phyloP scores from a whole-genome alignment of 1,140 invertebrate genomes.

The Aphelenchoides besseyi region DNA sequence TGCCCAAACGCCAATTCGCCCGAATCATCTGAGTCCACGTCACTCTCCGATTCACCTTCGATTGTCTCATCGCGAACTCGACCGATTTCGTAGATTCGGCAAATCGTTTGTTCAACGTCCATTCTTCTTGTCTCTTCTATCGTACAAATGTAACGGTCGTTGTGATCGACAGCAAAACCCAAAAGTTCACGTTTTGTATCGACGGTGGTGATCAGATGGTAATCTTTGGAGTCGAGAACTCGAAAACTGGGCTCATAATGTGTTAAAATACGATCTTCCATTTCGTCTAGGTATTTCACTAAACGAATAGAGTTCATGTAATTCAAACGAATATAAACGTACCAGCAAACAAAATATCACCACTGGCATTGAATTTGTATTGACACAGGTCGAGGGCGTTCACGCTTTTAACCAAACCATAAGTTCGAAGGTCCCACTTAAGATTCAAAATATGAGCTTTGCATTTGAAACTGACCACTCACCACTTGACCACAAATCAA shows the following conservation, averaged over 20 bases:
- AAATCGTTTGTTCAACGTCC: conserved; percentile 63
- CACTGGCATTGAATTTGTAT: conserved; percentile 67
- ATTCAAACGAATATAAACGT: conserved; percentile 34
- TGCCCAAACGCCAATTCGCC: too few species aligned
- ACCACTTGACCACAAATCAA: conserved; percentile 69
- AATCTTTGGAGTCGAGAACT: conserved; percentile 86
- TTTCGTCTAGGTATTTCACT: conserved; percentile 62
- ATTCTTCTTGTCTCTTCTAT: conserved; percentile 63
- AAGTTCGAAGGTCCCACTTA: conserved; percentile 91
- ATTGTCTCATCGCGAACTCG: conserved; percentile 61
- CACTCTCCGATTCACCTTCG: conserved; percentile 54
- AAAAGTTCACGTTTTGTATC: conserved; percentile 74
- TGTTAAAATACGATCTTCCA: conserved; percentile 68
- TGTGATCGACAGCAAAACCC: conserved; percentile 65
- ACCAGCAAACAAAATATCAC: conserved; percentile 68
- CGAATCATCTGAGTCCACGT: too few species aligned
- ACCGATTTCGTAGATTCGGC: conserved; percentile 67
- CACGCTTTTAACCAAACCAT: conserved; percentile 86
- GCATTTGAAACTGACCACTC: conserved; percentile 20
- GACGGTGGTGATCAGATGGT: conserved; percentile 74
- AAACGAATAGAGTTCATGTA: background rate
- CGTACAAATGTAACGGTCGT: conserved; percentile 71
- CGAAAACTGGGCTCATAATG: conserved; percentile 83
- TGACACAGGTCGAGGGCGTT: conserved; percentile 81
- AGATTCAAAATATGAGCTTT: conserved; percentile 24